Evolutionary conservation across 2,113 vertebrate genomes (phyloP).

Genomic region (Cyprinodon brontotheroides): DNA sequence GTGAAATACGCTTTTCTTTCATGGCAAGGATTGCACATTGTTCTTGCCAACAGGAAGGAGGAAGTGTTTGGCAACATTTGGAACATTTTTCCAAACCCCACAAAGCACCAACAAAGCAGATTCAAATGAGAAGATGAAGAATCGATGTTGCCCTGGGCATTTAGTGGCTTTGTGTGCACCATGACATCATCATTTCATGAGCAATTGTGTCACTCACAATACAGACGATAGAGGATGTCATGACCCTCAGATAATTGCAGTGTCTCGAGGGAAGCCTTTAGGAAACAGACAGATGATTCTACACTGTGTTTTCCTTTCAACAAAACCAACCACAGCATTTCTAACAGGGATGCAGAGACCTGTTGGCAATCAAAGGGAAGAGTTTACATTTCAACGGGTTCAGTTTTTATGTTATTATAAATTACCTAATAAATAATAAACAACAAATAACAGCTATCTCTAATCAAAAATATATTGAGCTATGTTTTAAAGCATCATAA

Average conservation of each 20-base stretch:
- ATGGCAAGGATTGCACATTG: slow-evolving; percentile 49
- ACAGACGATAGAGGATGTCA: slow-evolving; percentile 32
- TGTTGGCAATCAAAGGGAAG: no score
- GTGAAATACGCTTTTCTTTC: slow-evolving; percentile 68
- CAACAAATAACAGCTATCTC: not conserved
- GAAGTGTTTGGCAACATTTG: slow-evolving; percentile 44
- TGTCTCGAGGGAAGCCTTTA: slow-evolving; percentile 21
- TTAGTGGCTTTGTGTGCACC: slow-evolving; percentile 26
- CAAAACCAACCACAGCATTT: slow-evolving; percentile 1
- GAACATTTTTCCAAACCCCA: slow-evolving; percentile 24
- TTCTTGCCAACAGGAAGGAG: slow-evolving; percentile 60
- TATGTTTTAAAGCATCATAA: not conserved
- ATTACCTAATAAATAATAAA: not conserved
- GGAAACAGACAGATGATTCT: slow-evolving; percentile 14
- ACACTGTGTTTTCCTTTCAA: slow-evolving; percentile 1
- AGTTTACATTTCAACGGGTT: not conserved
- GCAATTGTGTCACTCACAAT: slow-evolving; percentile 58
- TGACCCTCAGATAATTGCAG: slow-evolving; percentile 44
- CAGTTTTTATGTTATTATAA: not conserved
- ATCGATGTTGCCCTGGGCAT: slow-evolving; percentile 33
- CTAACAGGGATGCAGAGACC: not conserved
- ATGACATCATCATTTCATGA: slow-evolving; percentile 52
- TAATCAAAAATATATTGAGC: not conserved
- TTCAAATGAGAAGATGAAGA: slow-evolving; percentile 37
- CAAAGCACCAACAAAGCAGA: slow-evolving; percentile 40